phyloP scores from a whole-genome alignment of 2,888 invertebrate species.

The Vannuccia rotundouncinata region DNA sequence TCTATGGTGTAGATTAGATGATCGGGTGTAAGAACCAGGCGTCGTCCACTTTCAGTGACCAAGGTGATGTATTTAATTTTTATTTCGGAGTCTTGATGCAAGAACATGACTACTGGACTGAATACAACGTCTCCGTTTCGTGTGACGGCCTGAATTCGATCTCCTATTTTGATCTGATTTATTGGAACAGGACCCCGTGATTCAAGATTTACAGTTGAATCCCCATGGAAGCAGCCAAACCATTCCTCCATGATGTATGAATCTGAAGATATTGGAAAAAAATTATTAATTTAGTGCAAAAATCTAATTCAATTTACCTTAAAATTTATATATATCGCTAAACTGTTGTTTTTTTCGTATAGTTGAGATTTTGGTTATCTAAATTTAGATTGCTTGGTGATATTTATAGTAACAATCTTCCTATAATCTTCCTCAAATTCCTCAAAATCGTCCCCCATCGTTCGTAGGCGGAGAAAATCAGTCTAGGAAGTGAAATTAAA shows the following conservation, averaged over 20 bases:
- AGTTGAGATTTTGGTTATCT: no score
- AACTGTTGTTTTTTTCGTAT: no score
- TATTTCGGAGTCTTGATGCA: constrained; percentile 10
- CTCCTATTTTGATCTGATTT: constrained; percentile 10
- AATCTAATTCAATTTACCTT: no score
- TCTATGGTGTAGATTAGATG: constrained; percentile 28
- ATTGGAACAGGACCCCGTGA: not conserved
- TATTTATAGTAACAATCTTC: no score
- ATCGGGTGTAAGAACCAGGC: constrained; percentile 18
- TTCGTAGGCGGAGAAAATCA: no score
- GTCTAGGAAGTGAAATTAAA: no score
- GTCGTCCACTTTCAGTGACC: not conserved
- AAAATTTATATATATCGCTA: no score
- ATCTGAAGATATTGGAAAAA: not conserved
- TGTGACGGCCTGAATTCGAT: constrained; percentile 24
- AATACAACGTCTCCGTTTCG: not conserved
- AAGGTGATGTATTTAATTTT: constrained; percentile 1
- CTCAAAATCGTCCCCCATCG: no score
- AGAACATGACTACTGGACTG: constrained; percentile 25
- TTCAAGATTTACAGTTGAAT: not conserved
- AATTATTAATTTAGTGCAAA: no score
- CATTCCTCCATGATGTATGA: not conserved
- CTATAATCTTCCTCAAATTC: no score
- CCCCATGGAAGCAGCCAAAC: not conserved
- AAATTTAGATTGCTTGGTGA: no score